Base-by-base conservation (phyloP, 2,797 vertebrate species). In the Sebastolobus alascanus region DNA sequence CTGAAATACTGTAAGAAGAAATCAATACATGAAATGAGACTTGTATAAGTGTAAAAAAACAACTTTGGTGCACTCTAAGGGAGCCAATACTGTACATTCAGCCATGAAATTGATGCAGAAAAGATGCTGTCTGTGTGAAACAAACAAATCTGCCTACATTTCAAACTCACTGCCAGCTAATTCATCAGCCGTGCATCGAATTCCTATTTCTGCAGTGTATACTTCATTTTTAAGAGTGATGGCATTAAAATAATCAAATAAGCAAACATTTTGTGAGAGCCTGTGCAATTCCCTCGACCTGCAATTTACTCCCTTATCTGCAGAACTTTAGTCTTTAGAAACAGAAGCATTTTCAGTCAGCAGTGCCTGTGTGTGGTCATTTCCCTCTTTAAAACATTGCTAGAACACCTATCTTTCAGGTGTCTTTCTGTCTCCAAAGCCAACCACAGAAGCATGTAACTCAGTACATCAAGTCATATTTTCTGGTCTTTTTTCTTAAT, bases 181-280 rank as follows among this genome's bases (percentile, higher is more conserved):
- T 77, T 75, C 60, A 4, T 77, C 68, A 74, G 75, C 60, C 60
- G 43, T 68, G 52, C 29, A 59, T 69, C 6, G 1, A 37, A 74
- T 60, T 46, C 12, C 9, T 7, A 31, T 74, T 38, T 65, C 16
- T 66, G 59, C 33, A 69, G 35, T 68, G 35, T 60, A 18, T 43
- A 68, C 18, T 50, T 67, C 3, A 50, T 54, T 74, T 65, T 64
- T 22, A 31, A 68, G n/a, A 70, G 25, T 25, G 11, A 43, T 59
- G 11, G 1, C 13, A 33, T 18, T 22, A 33, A 58, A 68, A 56
- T 37, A 46, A 31, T 11, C 18, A 73, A 68, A 70, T 18, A 43
- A 54, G 40, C 35, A 63, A 77, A 73, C 2, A 9, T 43, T 56
- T 58, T 22, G 22, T 75, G 18, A 63, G 3, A 27, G 22, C 13